Evolutionary conservation across 2,797 vertebrate genomes (phyloP), one percentile per base, ranked within the genome.

Genomic region (Tragelaphus oryx): DNA sequence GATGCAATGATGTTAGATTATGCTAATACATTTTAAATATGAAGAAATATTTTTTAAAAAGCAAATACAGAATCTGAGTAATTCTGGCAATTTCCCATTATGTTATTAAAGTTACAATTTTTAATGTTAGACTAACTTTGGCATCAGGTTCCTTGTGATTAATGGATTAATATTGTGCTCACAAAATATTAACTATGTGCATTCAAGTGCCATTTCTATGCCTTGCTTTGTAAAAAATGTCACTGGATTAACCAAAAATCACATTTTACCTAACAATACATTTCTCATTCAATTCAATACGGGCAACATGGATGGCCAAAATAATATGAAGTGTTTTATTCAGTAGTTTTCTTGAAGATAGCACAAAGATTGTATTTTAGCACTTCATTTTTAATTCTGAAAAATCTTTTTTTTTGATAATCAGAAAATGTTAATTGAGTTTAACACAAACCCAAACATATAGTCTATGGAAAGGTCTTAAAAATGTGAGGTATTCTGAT

Each of bases 331-430:
- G 57, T 95, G 54, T 48, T 76, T 57, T 68, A 55, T 83, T 85
- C n/a, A 84, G 17, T 13, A 33, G 8, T 95, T 89, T 80, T 59
- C 50, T 79, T 83, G 33, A 91, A 83, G 71, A 82, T 78, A 96
- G 87, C 41, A 97, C 97, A 93, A 54, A 10, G 95, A 86, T 28
- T 76, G 1, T 85, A 93, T 65, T 37, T 22, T 13, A 86, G 74
- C n/a, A 94, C 91, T 82, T 91, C 86, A 97, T 97, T 98, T 98
- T 94, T 97, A 97, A 97, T 74, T 52, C 46, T 97, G 68, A 95
- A 95, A 17, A 95, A 28, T 92, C 10, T 71, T 71, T 92, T 89
- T 89, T 89, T 86, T 62, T 97, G 76, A 94, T 97, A 96, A 91
- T 95, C 26, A 88, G 74, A 95, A 96, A 88, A 57, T 74, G 71